Conservation (phyloP, 2,797 vertebrate species). For the Anniella stebbinsi region DNA sequence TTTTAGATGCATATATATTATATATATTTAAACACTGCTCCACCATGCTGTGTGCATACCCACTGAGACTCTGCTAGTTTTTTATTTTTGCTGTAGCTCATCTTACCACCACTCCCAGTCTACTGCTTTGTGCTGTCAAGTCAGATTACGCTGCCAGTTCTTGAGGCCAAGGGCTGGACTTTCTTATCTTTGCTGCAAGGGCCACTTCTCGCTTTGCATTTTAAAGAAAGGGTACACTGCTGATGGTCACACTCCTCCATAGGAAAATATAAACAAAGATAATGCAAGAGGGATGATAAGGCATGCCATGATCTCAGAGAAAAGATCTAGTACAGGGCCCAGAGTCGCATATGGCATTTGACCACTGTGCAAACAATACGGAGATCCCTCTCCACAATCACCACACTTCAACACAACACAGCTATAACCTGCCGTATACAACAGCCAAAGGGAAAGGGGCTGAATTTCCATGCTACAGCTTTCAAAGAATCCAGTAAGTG, state of each 20-base stretch:
- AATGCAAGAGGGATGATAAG: not conserved
- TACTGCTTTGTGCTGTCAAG: constrained; percentile 8
- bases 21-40: constrained; percentile 60
- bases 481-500: fast-evolving
- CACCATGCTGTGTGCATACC: constrained; percentile 44
- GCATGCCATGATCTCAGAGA: not conserved
- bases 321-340: not conserved
- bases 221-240: not conserved
- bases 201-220: constrained; percentile 14
- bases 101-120: constrained; percentile 33
- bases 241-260: not conserved
- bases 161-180: constrained; percentile 44
- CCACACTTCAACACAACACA: not conserved
- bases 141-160: constrained; percentile 28
- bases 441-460: not conserved
- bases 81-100: constrained; percentile 34
- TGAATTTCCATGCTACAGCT: not conserved
- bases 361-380: not conserved
- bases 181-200: constrained; percentile 17
- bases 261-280: not conserved
- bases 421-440: not conserved
- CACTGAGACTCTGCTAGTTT: constrained; percentile 34
- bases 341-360: not conserved
- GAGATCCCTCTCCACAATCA: not conserved
- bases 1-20: constrained; percentile 62